phyloP scores from a whole-genome alignment of 2,797 vertebrate genomes.

The Pseudotriccus pelzelni region DNA sequence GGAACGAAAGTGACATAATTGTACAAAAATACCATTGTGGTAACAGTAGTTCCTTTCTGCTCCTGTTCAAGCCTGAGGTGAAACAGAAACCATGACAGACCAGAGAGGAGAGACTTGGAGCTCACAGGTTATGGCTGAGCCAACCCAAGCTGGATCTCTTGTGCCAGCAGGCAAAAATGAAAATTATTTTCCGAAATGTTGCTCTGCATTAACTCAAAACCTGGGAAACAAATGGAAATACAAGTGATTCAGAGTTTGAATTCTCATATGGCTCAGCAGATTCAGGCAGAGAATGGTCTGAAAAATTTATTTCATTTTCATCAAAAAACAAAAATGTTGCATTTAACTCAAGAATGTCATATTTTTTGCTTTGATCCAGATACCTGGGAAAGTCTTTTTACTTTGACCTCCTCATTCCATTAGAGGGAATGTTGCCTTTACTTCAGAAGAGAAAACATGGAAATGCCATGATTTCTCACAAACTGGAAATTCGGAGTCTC shows the following conservation, averaged over 20 bases:
- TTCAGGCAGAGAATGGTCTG: neutral
- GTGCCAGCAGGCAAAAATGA: neutral
- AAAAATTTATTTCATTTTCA: neutral
- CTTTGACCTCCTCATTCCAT: neutral
- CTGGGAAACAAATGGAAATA: neutral
- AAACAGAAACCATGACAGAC: neutral
- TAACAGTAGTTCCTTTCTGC: neutral
- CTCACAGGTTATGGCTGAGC: neutral
- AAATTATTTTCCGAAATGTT: neutral
- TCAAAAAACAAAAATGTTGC: neutral
- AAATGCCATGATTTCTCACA: neutral
- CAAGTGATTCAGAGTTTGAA: rapidly evolving
- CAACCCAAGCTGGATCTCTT: neutral
- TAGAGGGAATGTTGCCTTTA: neutral
- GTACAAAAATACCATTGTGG: neutral
- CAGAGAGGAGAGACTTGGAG: neutral
- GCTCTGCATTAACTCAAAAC: neutral
- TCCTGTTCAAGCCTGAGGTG: neutral
- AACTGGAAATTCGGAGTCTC: neutral
- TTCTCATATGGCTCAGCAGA: neutral
- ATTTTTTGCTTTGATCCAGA: neutral
- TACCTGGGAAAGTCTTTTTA: neutral
- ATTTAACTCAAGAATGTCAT: neutral
- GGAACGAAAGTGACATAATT: neutral
- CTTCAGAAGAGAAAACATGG: neutral